These are phyloP conservation scores for Choristoneura fumiferana DNA, from an alignment of 1,140 invertebrate genomes.

Conservation along the genomic window DNA sequence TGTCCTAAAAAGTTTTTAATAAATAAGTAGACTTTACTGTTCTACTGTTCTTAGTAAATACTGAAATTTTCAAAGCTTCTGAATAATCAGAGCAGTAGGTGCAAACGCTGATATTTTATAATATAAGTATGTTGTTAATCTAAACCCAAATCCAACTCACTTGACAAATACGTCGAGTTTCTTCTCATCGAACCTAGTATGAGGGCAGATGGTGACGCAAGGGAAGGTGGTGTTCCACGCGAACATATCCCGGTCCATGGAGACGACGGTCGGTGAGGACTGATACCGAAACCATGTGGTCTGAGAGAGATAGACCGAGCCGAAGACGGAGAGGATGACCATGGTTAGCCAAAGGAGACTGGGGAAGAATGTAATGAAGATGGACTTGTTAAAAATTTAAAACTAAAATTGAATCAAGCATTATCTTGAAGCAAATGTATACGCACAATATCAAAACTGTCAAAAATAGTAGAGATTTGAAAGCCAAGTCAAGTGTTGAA, in stretches of 20 bases:
- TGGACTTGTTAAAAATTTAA: neutral
- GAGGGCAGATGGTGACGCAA: slow-evolving; percentile 78
- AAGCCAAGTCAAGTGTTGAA: too few species aligned
- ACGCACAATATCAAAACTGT: too few species aligned
- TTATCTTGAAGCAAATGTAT: neutral
- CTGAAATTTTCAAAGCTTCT: too few species aligned
- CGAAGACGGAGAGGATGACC: slow-evolving; percentile 56
- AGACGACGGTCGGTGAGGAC: slow-evolving; percentile 84
- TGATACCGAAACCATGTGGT: slow-evolving; percentile 82
- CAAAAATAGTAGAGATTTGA: too few species aligned
- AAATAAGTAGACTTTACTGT: neutral
- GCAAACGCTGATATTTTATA: too few species aligned
- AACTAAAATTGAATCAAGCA: neutral
- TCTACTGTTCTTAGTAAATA: too few species aligned
- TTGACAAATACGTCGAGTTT: slow-evolving; percentile 73
- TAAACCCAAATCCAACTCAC: slow-evolving; percentile 48
- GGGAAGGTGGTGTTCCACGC: slow-evolving; percentile 86
- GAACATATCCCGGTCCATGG: slow-evolving; percentile 85
- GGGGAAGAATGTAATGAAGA: slow-evolving; percentile 11
- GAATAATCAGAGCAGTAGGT: too few species aligned
- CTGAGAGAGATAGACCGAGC: slow-evolving; percentile 74
- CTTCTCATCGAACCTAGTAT: slow-evolving; percentile 70
- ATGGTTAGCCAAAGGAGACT: slow-evolving; percentile 61
- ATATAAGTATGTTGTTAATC: neutral
- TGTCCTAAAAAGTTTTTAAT: slow-evolving; percentile 37